A percentile compares a stretch with the other conserved stretches of the same genome.
Conservation (phyloP, 2,797 vertebrate species). For the Phataginus tetradactyla region DNA sequence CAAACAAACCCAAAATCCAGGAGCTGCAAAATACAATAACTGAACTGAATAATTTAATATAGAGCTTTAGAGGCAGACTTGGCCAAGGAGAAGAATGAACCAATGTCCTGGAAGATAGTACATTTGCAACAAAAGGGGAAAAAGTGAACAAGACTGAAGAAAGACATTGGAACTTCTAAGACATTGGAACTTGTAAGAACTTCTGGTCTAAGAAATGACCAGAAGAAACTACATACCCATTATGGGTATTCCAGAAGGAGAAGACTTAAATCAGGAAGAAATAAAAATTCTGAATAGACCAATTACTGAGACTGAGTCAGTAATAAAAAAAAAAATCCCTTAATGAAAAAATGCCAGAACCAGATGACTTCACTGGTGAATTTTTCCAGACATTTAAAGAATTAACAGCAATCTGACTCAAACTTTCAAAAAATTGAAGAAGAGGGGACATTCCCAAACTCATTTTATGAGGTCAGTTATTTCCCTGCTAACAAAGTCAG, state of each 20-base stretch:
- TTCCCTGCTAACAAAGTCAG: background rate
- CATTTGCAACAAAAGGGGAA: background rate
- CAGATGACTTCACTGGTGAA: background rate
- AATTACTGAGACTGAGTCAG: background rate
- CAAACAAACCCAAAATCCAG: background rate
- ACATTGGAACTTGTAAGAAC: too few relatives aligned
- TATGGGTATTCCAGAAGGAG: background rate
- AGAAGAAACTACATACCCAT: background rate
- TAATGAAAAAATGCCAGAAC: background rate
- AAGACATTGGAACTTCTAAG: background rate
- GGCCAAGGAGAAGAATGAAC: background rate
- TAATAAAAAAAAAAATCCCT: background rate
- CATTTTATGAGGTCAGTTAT: background rate
- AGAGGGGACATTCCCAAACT: background rate
- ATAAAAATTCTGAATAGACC: background rate
- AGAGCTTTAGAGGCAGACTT: background rate
- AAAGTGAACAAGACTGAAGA: background rate
- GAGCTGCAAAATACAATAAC: background rate
- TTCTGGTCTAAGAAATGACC: background rate
- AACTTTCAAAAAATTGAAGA: background rate
- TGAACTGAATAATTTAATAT: background rate
- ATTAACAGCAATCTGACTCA: background rate
- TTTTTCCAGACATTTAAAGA: background rate
- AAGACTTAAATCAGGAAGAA: background rate
- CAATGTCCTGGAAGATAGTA: background rate